Evolutionary conservation across 2,797 vertebrate species (phyloP).

Genomic region (Cyprinella venusta): DNA sequence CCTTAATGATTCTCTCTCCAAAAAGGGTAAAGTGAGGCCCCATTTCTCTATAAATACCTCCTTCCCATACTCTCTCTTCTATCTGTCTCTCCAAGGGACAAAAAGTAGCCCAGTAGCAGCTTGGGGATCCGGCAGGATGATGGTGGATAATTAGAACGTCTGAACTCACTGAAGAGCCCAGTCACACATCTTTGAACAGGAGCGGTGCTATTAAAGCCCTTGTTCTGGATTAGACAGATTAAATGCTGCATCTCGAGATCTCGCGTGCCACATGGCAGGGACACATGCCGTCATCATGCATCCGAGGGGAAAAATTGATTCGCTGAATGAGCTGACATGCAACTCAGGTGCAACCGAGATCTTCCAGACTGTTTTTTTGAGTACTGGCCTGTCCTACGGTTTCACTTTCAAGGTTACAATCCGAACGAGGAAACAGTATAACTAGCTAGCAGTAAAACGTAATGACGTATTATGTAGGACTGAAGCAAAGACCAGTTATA

Average conservation of each 20-base stretch:
- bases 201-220: constrained; percentile 73
- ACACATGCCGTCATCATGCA: constrained; percentile 61
- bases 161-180: constrained; percentile 59
- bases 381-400: background rate
- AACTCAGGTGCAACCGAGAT: constrained; percentile 1
- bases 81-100: constrained; percentile 81
- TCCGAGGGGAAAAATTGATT: constrained; percentile 38
- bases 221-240: constrained; percentile 81
- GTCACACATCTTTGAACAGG: constrained; percentile 66
- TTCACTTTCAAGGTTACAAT: constrained; percentile 1
- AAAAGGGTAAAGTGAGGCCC: constrained; percentile 85
- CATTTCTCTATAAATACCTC: constrained; percentile 86
- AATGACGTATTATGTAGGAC: constrained; percentile 53
- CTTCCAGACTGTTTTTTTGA: background rate
- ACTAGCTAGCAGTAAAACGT: constrained; percentile 45
- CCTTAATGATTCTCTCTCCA: constrained; percentile 84
- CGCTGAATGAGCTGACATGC: constrained; percentile 8
- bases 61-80: constrained; percentile 76
- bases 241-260: constrained; percentile 71
- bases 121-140: constrained; percentile 70
- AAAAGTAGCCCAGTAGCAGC: constrained; percentile 83
- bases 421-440: background rate
- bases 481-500: constrained; percentile 52
- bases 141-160: constrained; percentile 77
- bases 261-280: constrained; percentile 64